Evolutionary conservation across 2,113 vertebrate genomes (phyloP).

Genomic region (Thalassoma bifasciatum): DNA sequence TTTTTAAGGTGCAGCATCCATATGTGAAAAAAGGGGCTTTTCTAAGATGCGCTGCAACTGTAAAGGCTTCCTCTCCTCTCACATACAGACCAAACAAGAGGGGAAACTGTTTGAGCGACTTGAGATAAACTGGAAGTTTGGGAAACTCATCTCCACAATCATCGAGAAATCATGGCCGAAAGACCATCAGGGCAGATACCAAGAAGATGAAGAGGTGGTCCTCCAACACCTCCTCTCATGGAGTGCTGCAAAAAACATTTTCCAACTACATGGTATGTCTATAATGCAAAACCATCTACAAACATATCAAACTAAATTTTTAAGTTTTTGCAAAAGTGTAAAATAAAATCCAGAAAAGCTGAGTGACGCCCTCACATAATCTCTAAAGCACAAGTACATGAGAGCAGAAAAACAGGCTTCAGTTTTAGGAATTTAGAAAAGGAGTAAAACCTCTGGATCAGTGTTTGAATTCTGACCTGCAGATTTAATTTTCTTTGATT

Average conservation of each 20-base stretch:
- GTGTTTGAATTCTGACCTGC: not conserved
- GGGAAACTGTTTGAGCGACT: conserved; percentile 70
- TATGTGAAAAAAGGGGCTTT: too few species aligned
- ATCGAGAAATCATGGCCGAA: conserved; percentile 89
- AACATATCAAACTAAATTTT: not conserved
- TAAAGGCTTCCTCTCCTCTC: not conserved
- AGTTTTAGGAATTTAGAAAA: not conserved
- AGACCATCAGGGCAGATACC: conserved; percentile 18
- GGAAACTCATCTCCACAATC: conserved; percentile 87
- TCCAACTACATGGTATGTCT: conserved; percentile 83
- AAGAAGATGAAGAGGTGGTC: conserved; percentile 70
- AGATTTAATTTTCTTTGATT: conserved; percentile 20
- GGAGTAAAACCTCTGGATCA: not conserved
- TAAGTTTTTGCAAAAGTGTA: too few species aligned
- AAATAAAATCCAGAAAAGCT: not conserved
- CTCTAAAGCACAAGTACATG: too few species aligned
- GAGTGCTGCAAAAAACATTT: conserved; percentile 85
- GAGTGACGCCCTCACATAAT: not conserved
- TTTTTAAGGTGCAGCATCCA: too few species aligned
- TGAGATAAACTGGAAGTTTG: conserved; percentile 75
- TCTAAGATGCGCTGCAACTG: not conserved
- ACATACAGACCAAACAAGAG: conserved; percentile 78
- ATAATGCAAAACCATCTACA: not conserved
- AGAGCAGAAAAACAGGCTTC: not conserved
- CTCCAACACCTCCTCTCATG: conserved; percentile 86